phyloP scores from a whole-genome alignment of 2,888 invertebrate genomes.

The Pedicia rivosa region DNA sequence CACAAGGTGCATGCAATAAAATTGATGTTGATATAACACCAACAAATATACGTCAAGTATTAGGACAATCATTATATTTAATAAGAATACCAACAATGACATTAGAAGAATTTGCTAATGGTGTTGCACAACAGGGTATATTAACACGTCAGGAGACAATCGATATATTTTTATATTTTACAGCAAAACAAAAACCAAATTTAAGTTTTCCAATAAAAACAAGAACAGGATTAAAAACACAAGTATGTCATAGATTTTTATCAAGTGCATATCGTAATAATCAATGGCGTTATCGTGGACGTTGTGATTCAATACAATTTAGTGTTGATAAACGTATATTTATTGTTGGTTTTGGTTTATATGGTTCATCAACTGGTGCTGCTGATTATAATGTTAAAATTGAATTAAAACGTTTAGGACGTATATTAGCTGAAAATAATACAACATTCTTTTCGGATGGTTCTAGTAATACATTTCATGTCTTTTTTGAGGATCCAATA shows the following conservation, averaged over 20 bases:
- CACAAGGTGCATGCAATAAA: conserved; percentile 74
- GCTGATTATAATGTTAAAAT: conserved; percentile 91
- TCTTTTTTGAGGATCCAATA: conserved; percentile 59
- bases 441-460: conserved; percentile 94
- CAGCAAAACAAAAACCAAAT: conserved; percentile 72
- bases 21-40: conserved; percentile 68
- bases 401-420: conserved; percentile 78
- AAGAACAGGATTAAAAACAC: conserved; percentile 76
- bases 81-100: conserved; percentile 91
- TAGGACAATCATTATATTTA: conserved; percentile 66
- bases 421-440: conserved; percentile 77
- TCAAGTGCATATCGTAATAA: conserved; percentile 93
- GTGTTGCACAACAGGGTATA: conserved; percentile 84
- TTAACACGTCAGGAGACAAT: conserved; percentile 86
- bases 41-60: conserved; percentile 58
- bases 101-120: conserved; percentile 86
- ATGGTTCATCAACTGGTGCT: conserved; percentile 91
- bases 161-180: conserved; percentile 88
- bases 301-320: conserved; percentile 94
- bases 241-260: conserved; percentile 91
- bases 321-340: conserved; percentile 91
- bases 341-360: conserved; percentile 88
- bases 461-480: conserved; percentile 89
- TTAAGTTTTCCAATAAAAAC: conserved; percentile 70
- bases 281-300: conserved; percentile 92